These are phyloP conservation scores for Monodelphis domestica DNA, from an alignment of 2,797 vertebrate genomes.

Conservation along the genomic window DNA sequence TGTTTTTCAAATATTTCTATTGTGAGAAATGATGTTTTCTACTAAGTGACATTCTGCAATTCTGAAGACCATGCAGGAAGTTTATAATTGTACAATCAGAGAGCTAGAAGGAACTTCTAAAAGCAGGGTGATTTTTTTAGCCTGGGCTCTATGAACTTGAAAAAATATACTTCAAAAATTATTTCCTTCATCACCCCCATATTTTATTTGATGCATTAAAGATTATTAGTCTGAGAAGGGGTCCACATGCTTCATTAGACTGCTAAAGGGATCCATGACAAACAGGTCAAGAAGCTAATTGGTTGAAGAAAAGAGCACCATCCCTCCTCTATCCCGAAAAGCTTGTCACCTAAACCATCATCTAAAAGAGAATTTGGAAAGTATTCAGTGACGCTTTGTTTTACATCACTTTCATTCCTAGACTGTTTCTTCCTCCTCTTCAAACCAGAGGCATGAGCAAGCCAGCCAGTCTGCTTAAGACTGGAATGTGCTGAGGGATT, in stretches of 20 bases:
- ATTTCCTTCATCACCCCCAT: conserved; percentile 1
- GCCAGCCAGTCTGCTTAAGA: background rate
- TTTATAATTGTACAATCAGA: background rate
- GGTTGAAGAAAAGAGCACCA: background rate
- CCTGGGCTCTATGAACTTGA: background rate
- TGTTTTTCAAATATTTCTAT: background rate
- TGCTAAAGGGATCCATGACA: background rate
- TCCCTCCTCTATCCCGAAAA: background rate
- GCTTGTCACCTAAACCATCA: background rate
- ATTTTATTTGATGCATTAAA: background rate
- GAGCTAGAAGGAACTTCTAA: background rate
- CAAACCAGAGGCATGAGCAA: background rate
- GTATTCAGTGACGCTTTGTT: background rate
- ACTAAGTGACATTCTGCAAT: background rate
- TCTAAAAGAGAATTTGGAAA: background rate
- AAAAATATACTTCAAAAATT: conserved; percentile 46
- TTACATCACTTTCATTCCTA: background rate
- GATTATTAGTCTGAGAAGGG: background rate
- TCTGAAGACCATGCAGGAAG: conserved; percentile 38
- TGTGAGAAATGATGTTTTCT: conserved; percentile 29
- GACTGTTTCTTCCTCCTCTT: background rate
- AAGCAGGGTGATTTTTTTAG: background rate
- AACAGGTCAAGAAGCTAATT: background rate
- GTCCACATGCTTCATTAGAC: background rate
- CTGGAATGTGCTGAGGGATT: background rate